These are phyloP conservation scores for Hystrix cristata DNA, from an alignment of 2,113 vertebrate genomes.

Conservation along the genomic window DNA sequence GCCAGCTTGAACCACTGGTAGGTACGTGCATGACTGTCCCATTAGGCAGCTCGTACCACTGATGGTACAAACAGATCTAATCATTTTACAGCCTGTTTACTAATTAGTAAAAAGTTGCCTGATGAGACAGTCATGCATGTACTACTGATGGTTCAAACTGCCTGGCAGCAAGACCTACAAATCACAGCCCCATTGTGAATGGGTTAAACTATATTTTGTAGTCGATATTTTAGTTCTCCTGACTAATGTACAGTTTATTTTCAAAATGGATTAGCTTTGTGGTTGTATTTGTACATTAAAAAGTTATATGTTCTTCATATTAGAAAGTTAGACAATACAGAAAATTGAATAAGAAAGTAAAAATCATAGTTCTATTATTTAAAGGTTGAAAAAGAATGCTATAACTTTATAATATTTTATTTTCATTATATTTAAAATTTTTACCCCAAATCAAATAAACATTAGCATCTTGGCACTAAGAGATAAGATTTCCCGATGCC, in stretches of 20 bases:
- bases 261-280: background rate
- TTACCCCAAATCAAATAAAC: conserved; percentile 52
- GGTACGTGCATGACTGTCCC: no score
- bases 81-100: no score
- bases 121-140: no score
- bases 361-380: background rate
- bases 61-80: no score
- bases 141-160: no score
- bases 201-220: background rate
- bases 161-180: no score
- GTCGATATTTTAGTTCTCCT: background rate
- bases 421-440: conserved; percentile 53
- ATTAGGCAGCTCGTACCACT: no score
- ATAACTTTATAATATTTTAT: conserved; percentile 45
- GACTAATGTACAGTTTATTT: background rate
- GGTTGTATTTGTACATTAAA: background rate
- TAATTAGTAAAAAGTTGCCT: no score
- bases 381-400: conserved; percentile 55
- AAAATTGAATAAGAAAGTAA: background rate
- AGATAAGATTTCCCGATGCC: conserved; percentile 16
- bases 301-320: conserved; percentile 20
- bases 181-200: no score
- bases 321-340: background rate
- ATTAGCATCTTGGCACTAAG: background rate
- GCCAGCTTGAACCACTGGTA: no score